Evolutionary conservation across 2,797 vertebrate species (phyloP), one percentile per base, ranked within the genome.

Genomic region (Channa striata): DNA sequence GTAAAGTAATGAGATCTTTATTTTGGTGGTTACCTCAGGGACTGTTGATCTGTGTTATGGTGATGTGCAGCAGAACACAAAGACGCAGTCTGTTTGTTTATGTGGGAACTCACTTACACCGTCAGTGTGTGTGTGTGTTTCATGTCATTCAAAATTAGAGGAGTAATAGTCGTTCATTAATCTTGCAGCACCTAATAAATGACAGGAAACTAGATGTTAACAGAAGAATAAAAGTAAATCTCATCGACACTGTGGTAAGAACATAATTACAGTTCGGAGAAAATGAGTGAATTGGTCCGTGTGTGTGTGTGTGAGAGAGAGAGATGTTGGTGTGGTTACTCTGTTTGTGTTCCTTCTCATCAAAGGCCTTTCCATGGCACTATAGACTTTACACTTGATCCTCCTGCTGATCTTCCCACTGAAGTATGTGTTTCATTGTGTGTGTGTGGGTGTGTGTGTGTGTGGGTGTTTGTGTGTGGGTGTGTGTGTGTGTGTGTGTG

Each of bases 21-120:
- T 94, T 95, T 94, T 91, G 88, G 86, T 85, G 81, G 89, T 87
- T 92, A 90, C 93, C 91, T 91, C 86, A 86, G 93, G 91, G 93
- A 94, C 88, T 93, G 92, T 91, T 91, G 82, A 89, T 91, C 84
- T 89, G 87, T 90, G 87, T 91, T 91, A 90, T 89, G 90, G 90
- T 91, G 89, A 89, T 93, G 91, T 92, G 88, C 87, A 84, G 84
- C 46, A 21, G 85, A 93, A 91, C 89, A 89, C 92, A 94, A 92
- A 92, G 87, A 80, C 72, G 79, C 60, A 36, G 81, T 89, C 87
- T 93, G 90, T 94, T 94, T 94, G 92, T 94, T 94, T 91, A 87
- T 86, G 90, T 93, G 93, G 89, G 92, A 93, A 88, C 72, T 43
- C 46, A 7, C 52, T 56, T 20, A 10, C 33, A 6, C 11, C 48